These are phyloP conservation scores for Rhodeus uyekii DNA, from an alignment of 2,797 vertebrate species.

Conservation along the genomic window DNA sequence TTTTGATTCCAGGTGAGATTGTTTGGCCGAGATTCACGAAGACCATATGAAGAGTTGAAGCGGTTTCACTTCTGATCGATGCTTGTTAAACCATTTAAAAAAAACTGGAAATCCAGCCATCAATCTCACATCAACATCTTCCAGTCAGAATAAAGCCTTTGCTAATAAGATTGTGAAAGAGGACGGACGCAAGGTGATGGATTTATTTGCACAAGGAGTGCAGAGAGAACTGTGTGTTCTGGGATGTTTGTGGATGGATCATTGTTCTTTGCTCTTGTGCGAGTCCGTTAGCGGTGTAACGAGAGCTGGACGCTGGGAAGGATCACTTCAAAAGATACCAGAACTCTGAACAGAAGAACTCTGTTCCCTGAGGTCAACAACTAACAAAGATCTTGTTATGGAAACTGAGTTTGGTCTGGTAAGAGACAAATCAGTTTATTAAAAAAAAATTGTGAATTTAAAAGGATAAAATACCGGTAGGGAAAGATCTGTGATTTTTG, in stretches of 20 bases:
- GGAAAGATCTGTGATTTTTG: too few species aligned
- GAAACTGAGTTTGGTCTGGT: too few species aligned
- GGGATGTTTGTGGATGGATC: neutral
- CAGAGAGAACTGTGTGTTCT: neutral
- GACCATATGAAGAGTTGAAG: too few species aligned
- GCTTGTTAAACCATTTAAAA: too few species aligned
- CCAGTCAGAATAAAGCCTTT: neutral
- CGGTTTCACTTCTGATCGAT: too few species aligned
- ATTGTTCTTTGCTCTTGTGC: neutral
- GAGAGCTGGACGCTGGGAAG: neutral
- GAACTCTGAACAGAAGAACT: slow-evolving; percentile 59
- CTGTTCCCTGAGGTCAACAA: slow-evolving; percentile 58
- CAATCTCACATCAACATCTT: too few species aligned
- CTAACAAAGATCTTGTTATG: slow-evolving; percentile 42
- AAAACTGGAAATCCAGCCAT: neutral
- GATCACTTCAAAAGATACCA: slow-evolving; percentile 64
- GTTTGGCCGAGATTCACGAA: too few species aligned
- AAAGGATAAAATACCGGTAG: too few species aligned
- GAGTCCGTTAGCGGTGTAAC: slow-evolving; percentile 12
- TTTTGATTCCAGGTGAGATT: too few species aligned
- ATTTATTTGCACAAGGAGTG: neutral
- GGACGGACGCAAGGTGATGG: neutral
- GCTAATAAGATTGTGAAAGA: neutral
- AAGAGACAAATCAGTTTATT: too few species aligned
- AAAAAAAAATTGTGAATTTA: too few species aligned